phyloP scores from a whole-genome alignment of 2,888 invertebrate species.

The Drosophila putrida region DNA sequence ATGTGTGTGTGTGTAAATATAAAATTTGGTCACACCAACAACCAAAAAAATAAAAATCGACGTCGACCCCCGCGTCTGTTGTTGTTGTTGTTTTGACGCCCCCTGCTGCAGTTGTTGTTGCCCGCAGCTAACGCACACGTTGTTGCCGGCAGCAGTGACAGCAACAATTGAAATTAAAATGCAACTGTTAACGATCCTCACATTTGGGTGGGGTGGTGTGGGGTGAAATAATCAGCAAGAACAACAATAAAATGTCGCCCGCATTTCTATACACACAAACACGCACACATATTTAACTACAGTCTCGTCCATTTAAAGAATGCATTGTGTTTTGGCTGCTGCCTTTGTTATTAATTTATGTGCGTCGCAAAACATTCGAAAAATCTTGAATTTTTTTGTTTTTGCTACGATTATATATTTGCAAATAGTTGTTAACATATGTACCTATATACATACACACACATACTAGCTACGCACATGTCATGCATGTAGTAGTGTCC shows the following conservation, averaged over 20 bases:
- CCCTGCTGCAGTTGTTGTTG: constrained; percentile 59
- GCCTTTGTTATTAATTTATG: constrained; percentile 53
- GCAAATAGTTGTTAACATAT: constrained; percentile 5
- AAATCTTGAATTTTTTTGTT: constrained; percentile 5
- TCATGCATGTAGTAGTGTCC: constrained; percentile 5
- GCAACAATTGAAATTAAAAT: constrained; percentile 66
- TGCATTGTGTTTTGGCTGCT: neutral
- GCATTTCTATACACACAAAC: constrained; percentile 37
- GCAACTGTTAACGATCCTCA: constrained; percentile 50
- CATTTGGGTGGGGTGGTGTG: neutral
- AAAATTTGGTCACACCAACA: constrained; percentile 38
- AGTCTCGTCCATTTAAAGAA: constrained; percentile 29
- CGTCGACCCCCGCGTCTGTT: constrained; percentile 59
- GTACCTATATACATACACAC: constrained; percentile 6
- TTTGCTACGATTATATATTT: neutral
- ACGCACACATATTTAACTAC: constrained; percentile 13
- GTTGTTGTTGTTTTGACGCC: constrained; percentile 48
- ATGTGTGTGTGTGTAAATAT: constrained; percentile 20
- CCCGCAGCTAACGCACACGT: constrained; percentile 51
- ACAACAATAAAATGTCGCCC: constrained; percentile 45
- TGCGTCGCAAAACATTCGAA: constrained; percentile 49
- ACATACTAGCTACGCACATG: constrained; percentile 7
- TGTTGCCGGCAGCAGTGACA: constrained; percentile 33
- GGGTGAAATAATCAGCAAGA: constrained; percentile 6
- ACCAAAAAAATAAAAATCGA: constrained; percentile 9